Base-by-base conservation (phyloP, 2,797 vertebrate species). In the Borostomias antarcticus region DNA sequence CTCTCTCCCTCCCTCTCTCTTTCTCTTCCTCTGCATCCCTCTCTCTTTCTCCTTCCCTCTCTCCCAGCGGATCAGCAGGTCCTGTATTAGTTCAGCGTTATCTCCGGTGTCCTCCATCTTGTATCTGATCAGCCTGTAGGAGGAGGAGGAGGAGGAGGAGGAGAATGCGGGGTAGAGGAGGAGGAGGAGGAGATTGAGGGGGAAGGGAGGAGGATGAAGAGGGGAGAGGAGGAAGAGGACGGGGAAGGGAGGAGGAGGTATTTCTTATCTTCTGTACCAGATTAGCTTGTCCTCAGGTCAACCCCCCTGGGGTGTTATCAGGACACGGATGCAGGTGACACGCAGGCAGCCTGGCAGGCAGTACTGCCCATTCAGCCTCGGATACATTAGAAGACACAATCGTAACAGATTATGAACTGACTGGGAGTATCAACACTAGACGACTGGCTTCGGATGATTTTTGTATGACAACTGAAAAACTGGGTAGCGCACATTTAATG, bases 121-220 rank as follows among this genome's bases (percentile, higher is more conserved):
- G 57, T 68, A 21, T 74, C 72, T 79, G 80, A 81, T 85, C 82
- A 74, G 81, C 62, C 61, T 72, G 62, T 53, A 7, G 61, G n/a
- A n/a, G n/a, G n/a, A n/a, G n/a, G n/a, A n/a, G n/a, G n/a, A n/a
- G n/a, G n/a, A n/a, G n/a, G n/a, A n/a, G n/a, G n/a, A n/a, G n/a
- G n/a, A n/a, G n/a, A n/a, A n/a, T n/a, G n/a, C n/a, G n/a, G n/a
- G n/a, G n/a, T n/a, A n/a, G n/a, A n/a, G n/a, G n/a, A n/a, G n/a
- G n/a, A n/a, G n/a, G n/a, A n/a, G n/a, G n/a, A n/a, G n/a, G n/a
- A n/a, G n/a, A n/a, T n/a, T n/a, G n/a, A n/a, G n/a, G n/a, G n/a
- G n/a, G n/a, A n/a, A n/a, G n/a, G n/a, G n/a, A n/a, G n/a, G n/a
- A n/a, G n/a, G n/a, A n/a, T n/a, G n/a, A n/a, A n/a, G n/a, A n/a